Evolutionary conservation across 2,888 invertebrate species (phyloP), one percentile per base, ranked within the genome.

Genomic region (Thecocarcelia acutangulata): DNA sequence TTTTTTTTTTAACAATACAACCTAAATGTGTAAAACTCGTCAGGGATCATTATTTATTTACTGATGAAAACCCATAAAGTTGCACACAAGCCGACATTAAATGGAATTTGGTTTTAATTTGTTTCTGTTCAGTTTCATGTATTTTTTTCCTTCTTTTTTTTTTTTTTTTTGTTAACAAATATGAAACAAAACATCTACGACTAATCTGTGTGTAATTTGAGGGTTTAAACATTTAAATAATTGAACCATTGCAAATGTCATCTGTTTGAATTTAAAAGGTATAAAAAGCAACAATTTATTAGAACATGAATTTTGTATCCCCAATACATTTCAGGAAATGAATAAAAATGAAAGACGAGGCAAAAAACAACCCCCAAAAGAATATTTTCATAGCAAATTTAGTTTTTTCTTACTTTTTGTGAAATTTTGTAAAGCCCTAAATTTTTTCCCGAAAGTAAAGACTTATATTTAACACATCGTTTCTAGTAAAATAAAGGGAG

Each of bases 201-300:
- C 50, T 69, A 66, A 78, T 77, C 58, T 46, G n/a, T 70, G 74
- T 74, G 76, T 76, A 70, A 82, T 78, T 68, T 78, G 48, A 74
- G 69, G 78, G 46, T 70, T 82, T 74, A 70, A 64, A 48, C 59
- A 78, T 78, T 82, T 74, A 59, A 75, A 78, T 78, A 82, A 74
- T 74, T 78, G 82, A 78, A 78, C 72, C 72, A 63, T 77, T 74
- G 56, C 74, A 66, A 58, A 74, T 66, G 75, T 50, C 59, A 76
- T 68, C 52, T 46, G 46, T 46, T 48, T 48, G 46, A 40, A 56
- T 68, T 21, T 44, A 68, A 76, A 76, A 59, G 59, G 59, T 68
- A 68, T 17, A 33, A 68, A 69, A 52, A 33, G 50, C 40, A 44
- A 50, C 44, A 56, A 63, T 46, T 63, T 56, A 21, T 19, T 24